These are phyloP conservation scores for Electrona antarctica DNA, from an alignment of 2,113 vertebrate genomes.

Conservation along the genomic window DNA sequence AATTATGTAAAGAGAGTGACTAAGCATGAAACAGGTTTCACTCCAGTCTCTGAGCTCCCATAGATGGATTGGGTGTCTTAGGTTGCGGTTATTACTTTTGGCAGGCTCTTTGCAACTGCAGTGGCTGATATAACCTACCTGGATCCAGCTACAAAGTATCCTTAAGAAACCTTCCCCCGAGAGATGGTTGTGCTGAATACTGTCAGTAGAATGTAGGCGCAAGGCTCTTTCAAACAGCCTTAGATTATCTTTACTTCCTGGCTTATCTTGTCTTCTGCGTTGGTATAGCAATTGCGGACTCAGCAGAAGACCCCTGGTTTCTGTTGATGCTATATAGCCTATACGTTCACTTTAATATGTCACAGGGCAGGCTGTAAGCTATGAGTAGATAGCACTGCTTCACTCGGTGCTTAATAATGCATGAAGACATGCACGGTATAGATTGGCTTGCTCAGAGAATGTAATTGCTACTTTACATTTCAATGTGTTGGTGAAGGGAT, in stretches of 20 bases:
- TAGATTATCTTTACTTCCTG: constrained; percentile 63
- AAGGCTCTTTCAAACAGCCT: constrained; percentile 62
- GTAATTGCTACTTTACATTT: constrained; percentile 32
- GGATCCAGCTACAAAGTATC: constrained; percentile 58
- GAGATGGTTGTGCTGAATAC: constrained; percentile 52
- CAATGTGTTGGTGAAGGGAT: constrained; percentile 21
- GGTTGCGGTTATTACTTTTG: constrained; percentile 53
- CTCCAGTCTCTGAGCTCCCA: constrained; percentile 57
- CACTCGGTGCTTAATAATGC: constrained; percentile 55
- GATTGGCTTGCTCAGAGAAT: constrained; percentile 16
- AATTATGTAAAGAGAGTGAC: constrained; percentile 75
- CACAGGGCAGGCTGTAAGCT: constrained; percentile 45
- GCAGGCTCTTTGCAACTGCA: constrained; percentile 51
- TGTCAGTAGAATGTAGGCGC: constrained; percentile 52
- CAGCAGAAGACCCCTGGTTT: constrained; percentile 57
- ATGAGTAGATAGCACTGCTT: constrained; percentile 45
- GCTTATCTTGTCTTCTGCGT: constrained; percentile 62
- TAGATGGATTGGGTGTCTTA: constrained; percentile 64
- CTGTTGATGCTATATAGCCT: constrained; percentile 20
- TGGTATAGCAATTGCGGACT: constrained; percentile 65
- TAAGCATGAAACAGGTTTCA: constrained; percentile 74
- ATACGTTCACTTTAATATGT: constrained; percentile 58
- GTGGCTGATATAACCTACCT: constrained; percentile 66
- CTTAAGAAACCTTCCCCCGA: constrained; percentile 57
- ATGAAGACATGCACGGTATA: constrained; percentile 26